Percentiles rank a stretch among this genome's conserved stretches.
Conservation (phyloP, 30 jellyfish, hydroid and myxozoan genomes). For the Aurelia coerulea region DNA sequence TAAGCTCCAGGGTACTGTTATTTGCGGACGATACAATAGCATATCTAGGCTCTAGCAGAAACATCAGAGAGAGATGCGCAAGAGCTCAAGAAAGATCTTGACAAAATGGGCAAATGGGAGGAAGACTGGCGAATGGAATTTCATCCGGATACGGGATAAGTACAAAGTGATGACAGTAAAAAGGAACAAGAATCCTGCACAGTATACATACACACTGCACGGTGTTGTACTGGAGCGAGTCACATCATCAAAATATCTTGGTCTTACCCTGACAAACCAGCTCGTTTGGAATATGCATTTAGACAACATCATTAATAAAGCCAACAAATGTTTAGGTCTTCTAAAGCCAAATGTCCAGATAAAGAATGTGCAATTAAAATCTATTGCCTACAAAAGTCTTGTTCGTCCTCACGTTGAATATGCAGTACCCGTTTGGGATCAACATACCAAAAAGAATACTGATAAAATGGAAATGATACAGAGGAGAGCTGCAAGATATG, state of each 20-base stretch:
- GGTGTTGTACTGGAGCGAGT: conserved; percentile 12
- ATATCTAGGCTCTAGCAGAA: background rate
- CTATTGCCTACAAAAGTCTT: background rate
- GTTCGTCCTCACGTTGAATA: background rate
- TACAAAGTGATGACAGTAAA: conserved; percentile 11
- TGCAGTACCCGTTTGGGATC: background rate
- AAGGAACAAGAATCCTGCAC: conserved; percentile 6
- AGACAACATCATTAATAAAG: conserved; percentile 19
- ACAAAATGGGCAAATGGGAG: conserved; percentile 23
- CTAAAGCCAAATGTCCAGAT: background rate
- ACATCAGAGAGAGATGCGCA: background rate
- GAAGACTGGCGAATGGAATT: background rate
- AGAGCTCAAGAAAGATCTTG: no score
- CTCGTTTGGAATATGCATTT: background rate
- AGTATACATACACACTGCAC: background rate
- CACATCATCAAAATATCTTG: conserved; percentile 1
- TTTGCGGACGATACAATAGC: conserved; percentile 17
- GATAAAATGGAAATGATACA: no score
- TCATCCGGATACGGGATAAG: background rate
- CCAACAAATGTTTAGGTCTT: conserved; percentile 11
- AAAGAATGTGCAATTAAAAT: no score
- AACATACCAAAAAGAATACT: no score
- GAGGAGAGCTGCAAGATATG: no score
- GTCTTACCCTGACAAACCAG: conserved; percentile 7
- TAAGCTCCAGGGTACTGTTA: conserved; percentile 5